Base-by-base conservation (phyloP, 2,113 vertebrate species). In the Salvelinus alpinus region DNA sequence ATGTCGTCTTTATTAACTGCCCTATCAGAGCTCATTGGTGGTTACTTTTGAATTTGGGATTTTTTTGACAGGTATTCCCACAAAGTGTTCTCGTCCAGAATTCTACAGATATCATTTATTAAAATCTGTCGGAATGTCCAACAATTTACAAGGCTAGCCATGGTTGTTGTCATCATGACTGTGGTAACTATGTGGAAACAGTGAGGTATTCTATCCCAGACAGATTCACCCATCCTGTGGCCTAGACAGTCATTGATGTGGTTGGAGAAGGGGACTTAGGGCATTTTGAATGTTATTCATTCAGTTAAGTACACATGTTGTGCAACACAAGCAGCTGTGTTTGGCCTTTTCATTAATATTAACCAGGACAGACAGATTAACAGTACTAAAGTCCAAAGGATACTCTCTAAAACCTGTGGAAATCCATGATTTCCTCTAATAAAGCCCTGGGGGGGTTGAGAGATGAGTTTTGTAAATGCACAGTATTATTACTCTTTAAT, bases 321-420 rank as follows among this genome's bases (percentile, higher is more conserved):
- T 66, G 68, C 78, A 88, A 88, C 71, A 88, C 89, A 91, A 91
- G 90, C 85, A 90, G 67, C 9, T 34, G 8, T 92, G 90, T 93
- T 94, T 93, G 88, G 84, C 77, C 86, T 91, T 75, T 87, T 84
- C 74, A 87, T 73, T 91, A 84, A 93, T 82, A 91, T 94, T 94
- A 94, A 94, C 93, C 76, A 84, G 85, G 69, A 81, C 68, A 72
- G 72, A 76, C 71, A 82, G 84, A 87, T 86, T 81, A 82, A 84
- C 80, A 1, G 86, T 87, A 77, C 88, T 90, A 80, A 92, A 94
- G 92, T 92, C 88, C 93, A 92, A 85, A 72, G 77, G 78, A 86
- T 78, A 67, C 14, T 4, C 13, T 59, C 27, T 65, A 76, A 57
- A 84, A 59, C 64, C 60, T 38, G 2, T 64, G 74, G 69, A 82